phyloP scores from a whole-genome alignment of 2,113 vertebrate genomes.

The Phyllostomus discolor region DNA sequence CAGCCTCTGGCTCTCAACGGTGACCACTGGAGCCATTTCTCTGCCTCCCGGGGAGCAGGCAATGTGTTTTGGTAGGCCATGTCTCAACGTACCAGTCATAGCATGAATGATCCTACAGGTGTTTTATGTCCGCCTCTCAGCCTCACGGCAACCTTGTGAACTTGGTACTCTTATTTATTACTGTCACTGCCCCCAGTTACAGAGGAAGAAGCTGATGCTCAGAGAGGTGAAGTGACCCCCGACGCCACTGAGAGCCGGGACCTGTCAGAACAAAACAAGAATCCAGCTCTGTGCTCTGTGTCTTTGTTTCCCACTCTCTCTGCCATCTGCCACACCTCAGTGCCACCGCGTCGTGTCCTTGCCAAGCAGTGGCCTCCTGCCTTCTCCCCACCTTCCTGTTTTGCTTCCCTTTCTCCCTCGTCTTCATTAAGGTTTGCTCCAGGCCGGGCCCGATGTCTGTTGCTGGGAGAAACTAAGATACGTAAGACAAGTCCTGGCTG shows the following conservation, averaged over 20 bases:
- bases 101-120: not conserved
- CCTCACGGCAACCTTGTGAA: not conserved
- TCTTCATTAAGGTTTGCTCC: not conserved
- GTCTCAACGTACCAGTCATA: not conserved
- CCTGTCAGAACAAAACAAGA: not conserved
- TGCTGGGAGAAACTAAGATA: not conserved
- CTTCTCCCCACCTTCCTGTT: not conserved
- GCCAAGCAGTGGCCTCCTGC: too few relatives aligned
- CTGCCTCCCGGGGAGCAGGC: not conserved
- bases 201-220: too few relatives aligned
- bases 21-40: not conserved
- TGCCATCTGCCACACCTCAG: not conserved
- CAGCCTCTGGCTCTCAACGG: not conserved
- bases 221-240: not conserved
- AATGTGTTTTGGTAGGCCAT: not conserved
- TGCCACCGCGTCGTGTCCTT: not conserved
- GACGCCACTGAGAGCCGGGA: too few relatives aligned
- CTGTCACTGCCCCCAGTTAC: not conserved
- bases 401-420: not conserved
- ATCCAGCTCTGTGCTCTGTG: not conserved
- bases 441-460: not conserved
- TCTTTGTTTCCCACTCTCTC: not conserved
- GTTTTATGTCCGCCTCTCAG: not conserved
- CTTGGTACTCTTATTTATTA: too few relatives aligned
- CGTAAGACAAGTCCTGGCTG: not conserved